phyloP scores from a whole-genome alignment of 2,113 vertebrate genomes.

The Strix aluco region DNA sequence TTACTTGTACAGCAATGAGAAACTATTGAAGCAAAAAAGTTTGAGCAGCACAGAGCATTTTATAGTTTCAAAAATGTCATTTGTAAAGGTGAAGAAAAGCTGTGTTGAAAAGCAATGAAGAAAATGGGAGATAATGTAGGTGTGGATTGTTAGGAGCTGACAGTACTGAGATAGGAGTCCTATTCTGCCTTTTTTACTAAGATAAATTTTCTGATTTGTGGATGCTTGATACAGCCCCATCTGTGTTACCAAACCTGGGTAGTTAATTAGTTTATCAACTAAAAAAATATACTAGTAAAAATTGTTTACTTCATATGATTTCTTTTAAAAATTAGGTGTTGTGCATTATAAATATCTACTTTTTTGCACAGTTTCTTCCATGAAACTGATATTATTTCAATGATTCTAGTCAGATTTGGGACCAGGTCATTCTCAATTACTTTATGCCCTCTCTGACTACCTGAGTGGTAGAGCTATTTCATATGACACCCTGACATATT shows the following conservation, averaged over 20 bases:
- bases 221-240: not conserved
- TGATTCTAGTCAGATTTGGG: not conserved
- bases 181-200: not conserved
- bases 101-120: conserved; percentile 20
- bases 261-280: not conserved
- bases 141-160: not conserved
- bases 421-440: conserved; percentile 2
- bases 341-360: not conserved
- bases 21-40: conserved; percentile 65
- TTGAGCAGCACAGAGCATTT: conserved; percentile 54
- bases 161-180: not conserved
- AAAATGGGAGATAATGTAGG: conserved; percentile 30
- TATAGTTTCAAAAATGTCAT: conserved; percentile 69
- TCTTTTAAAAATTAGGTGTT: not conserved
- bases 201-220: not conserved
- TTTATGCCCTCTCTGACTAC: not conserved
- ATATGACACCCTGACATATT: not conserved
- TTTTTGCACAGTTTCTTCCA: not conserved
- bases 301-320: not conserved
- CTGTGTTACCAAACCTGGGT: not conserved
- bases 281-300: not conserved
- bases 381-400: not conserved
- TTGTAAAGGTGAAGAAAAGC: conserved; percentile 65
- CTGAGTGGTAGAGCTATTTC: not conserved
- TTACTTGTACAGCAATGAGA: conserved; percentile 67